phyloP scores from a whole-genome alignment of 2,797 vertebrate genomes.

The Sylvilagus floridanus region DNA sequence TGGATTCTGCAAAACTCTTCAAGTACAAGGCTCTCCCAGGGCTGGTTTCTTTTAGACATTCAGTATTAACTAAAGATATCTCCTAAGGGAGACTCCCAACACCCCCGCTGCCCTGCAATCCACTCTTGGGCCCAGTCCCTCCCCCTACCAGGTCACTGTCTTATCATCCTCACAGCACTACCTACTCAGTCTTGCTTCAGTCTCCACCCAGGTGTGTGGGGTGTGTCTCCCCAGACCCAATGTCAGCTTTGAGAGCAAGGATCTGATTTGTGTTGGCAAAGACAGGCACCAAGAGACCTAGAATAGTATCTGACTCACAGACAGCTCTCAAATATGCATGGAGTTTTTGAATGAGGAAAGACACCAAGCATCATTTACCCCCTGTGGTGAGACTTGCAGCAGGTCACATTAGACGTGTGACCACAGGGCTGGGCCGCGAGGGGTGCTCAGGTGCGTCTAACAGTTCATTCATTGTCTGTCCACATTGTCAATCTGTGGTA shows the following conservation, averaged over 20 bases:
- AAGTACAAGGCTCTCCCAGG: neutral
- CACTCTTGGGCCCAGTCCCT: rapidly evolving
- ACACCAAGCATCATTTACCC: neutral
- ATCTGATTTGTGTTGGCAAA: neutral
- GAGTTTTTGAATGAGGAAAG: neutral
- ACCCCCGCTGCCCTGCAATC: neutral
- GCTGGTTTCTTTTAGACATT: neutral
- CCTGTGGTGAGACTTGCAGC: neutral
- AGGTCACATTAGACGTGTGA: neutral
- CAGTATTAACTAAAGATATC: neutral
- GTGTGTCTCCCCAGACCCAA: neutral
- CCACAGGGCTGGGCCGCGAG: neutral
- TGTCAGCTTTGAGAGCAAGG: neutral
- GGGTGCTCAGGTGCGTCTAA: neutral
- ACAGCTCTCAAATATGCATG: neutral
- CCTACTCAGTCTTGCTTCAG: neutral
- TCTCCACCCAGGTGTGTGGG: neutral
- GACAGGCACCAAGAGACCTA: neutral
- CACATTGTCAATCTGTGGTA: too few relatives aligned
- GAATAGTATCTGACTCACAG: neutral
- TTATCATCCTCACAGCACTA: neutral
- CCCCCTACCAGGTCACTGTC: neutral
- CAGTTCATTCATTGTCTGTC: neutral
- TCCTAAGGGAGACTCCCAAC: neutral
- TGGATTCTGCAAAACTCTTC: neutral